A percentile compares a stretch with the other conserved stretches of the same genome.
Conservation (phyloP, 2,888 invertebrate species). For the Resseliella maxima region DNA sequence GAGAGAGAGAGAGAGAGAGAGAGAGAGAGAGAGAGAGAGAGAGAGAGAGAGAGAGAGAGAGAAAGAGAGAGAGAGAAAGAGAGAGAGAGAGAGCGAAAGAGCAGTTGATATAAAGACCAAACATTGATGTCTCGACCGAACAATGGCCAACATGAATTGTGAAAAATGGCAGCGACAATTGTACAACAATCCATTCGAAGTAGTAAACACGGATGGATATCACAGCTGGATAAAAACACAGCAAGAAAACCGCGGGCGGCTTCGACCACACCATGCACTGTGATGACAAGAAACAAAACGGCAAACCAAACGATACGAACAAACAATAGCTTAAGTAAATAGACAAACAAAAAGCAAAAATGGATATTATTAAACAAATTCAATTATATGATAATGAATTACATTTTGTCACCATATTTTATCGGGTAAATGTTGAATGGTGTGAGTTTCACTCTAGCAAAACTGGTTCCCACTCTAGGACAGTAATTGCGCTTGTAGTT, state of each 20-base stretch:
- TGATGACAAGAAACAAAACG: constrained; percentile 7
- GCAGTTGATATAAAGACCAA: too few relatives aligned
- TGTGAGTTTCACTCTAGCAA: not conserved
- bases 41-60: not conserved
- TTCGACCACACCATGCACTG: not conserved
- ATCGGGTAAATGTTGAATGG: not conserved
- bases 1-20: not conserved
- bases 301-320: constrained; percentile 2
- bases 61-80: not conserved
- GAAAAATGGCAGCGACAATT: not conserved
- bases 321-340: not conserved
- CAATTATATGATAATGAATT: constrained; percentile 53
- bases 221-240: constrained; percentile 18
- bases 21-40: not conserved
- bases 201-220: constrained; percentile 8
- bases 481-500: constrained; percentile 4
- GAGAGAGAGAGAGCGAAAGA: not conserved
- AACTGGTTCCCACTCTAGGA: not conserved
- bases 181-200: constrained; percentile 11
- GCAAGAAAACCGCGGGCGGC: not conserved
- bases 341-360: constrained; percentile 30
- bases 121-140: constrained; percentile 16
- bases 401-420: constrained; percentile 53
- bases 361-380: constrained; percentile 51
- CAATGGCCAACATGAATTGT: not conserved